Conservation (phyloP, 2,888 invertebrate genomes). For the Bedellia somnulentella region DNA sequence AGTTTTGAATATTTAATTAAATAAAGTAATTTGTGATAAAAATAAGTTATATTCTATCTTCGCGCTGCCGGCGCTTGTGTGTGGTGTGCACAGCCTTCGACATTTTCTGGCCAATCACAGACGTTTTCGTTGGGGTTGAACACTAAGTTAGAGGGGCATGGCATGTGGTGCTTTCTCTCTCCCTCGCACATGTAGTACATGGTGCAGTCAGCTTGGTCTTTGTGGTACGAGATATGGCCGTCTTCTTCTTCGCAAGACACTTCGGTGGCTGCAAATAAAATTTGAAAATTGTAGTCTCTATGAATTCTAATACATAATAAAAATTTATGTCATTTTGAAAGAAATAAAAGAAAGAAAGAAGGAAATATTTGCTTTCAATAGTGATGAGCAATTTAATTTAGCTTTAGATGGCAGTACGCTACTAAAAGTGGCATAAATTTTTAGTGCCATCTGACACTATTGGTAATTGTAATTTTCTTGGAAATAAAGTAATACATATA, state of each 20-base stretch:
- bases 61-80: slow-evolving; percentile 51
- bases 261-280: slow-evolving; percentile 78
- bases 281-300: slow-evolving; percentile 7
- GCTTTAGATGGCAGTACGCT: too few relatives aligned
- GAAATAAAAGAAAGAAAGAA: too few relatives aligned
- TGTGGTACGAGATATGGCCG: slow-evolving; percentile 92
- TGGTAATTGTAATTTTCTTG: too few relatives aligned
- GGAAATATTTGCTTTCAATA: too few relatives aligned
- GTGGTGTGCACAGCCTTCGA: slow-evolving; percentile 74
- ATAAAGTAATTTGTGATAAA: not conserved
- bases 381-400: too few relatives aligned
- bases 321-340: too few relatives aligned
- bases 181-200: slow-evolving; percentile 97
- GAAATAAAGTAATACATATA: too few relatives aligned
- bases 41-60: slow-evolving; percentile 21
- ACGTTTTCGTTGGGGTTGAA: slow-evolving; percentile 93
- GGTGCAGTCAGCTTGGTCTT: slow-evolving; percentile 87
- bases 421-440: too few relatives aligned
- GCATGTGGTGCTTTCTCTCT: slow-evolving; percentile 94
- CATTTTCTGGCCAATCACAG: slow-evolving; percentile 95
- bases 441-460: too few relatives aligned
- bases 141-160: slow-evolving; percentile 88
- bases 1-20: too few relatives aligned
- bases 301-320: too few relatives aligned
- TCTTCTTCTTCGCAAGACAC: slow-evolving; percentile 91